Base-by-base conservation (phyloP, 1,140 invertebrate genomes). In the Drosophila persimilis region DNA sequence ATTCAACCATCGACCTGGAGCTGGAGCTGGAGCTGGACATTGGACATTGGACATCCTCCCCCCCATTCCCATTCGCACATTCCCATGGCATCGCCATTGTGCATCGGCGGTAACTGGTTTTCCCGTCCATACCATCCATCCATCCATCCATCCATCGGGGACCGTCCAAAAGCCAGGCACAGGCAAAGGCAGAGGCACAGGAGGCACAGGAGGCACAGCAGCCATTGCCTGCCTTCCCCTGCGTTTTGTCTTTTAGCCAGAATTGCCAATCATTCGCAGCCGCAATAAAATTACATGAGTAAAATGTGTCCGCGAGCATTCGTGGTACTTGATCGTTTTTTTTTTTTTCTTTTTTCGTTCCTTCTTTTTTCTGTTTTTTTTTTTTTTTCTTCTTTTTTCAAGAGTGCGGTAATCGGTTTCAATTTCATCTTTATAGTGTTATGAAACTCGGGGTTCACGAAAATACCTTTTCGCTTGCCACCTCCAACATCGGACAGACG, bases 381-480 rank as follows among this genome's bases (percentile, higher is more conserved):
- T 9, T 3, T 39, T 8, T 31, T 9, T 9, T 39, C 5, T 35
- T 11, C 11, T 13, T 11, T 39, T 39, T 89, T 89, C 85, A 85
- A 89, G 85, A 89, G 85, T 89, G 85, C 85, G 80, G 85, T 89
- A 89, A 89, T 89, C 85, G 85, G 85, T 89, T 89, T 89, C 85
- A 89, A 89, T 89, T 89, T 89, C 85, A 85, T 85, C 81, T 85
- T 85, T 88, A 86, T 86, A 75, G 77, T 88, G 69, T 86, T 86
- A 86, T 86, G 83, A 88, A 86, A 86, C 73, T 64, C 59, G 65
- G 76, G 72, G 53, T 64, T 47, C 63, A 62, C 56, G 45, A 60
- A 64, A 74, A 62, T 53, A 74, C 64, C 79, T 81, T 83, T 62
- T 59, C 11, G 35, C 41, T 62, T 43, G 58, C 59, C 71, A 73